Percentiles rank a stretch among this genome's conserved stretches.
phyloP scores from a whole-genome alignment of 2,113 vertebrate genomes.

The Dicentrarchus labrax region DNA sequence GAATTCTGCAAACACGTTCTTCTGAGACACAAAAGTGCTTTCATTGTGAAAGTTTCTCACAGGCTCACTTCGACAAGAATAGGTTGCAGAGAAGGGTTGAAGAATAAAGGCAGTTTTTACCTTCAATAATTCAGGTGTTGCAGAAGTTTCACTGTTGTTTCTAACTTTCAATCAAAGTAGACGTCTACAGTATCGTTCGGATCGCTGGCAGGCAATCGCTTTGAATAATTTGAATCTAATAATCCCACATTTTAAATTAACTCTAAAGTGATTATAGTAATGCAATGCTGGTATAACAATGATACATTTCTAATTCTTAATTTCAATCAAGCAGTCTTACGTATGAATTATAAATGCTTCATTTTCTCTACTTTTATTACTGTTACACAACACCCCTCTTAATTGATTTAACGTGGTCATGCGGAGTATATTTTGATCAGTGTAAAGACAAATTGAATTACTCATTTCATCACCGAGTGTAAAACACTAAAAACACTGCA shows the following conservation, averaged over 20 bases:
- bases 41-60: neutral
- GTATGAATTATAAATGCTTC: conserved; percentile 38
- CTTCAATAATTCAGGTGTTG: conserved; percentile 15
- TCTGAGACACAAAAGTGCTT: conserved; percentile 14
- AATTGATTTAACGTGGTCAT: conserved; percentile 26
- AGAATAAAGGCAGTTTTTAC: conserved; percentile 5
- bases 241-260: conserved; percentile 23
- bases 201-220: neutral
- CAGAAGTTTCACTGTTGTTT: conserved; percentile 18
- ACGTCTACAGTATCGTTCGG: neutral
- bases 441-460: neutral
- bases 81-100: neutral
- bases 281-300: conserved; percentile 6
- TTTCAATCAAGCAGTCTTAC: conserved; percentile 14
- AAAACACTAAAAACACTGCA: neutral
- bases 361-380: conserved; percentile 28
- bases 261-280: conserved; percentile 13
- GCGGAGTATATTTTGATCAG: neutral
- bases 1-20: neutral
- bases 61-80: neutral
- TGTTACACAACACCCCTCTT: neutral
- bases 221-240: conserved; percentile 27
- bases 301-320: neutral
- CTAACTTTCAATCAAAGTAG: neutral
- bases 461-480: neutral